Base-by-base conservation (phyloP, 1,140 invertebrate species). In the Venturia canescens region DNA sequence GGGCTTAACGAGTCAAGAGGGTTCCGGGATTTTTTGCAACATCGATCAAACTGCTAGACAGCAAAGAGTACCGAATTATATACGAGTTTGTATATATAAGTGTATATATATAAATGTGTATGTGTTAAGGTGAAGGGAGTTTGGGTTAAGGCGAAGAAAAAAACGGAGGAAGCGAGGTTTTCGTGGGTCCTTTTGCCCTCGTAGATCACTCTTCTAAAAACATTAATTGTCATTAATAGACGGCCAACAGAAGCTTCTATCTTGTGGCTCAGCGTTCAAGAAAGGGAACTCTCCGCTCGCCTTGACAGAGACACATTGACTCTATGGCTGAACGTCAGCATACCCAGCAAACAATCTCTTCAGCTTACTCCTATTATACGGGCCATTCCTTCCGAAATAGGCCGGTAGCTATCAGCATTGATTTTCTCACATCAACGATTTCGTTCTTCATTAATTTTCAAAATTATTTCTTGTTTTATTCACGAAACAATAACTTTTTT, bases 211-310 rank as follows among this genome's bases (percentile, higher is more conserved):
- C 50, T 15, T 70, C 75, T 60, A 77, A 76, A 83, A 83, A 79
- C 78, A 82, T 78, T 85, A 85, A 84, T 82, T 79, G 81, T 71
- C 83, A 74, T 83, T 82, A 84, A 83, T 70, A 79, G 74, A 83
- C 82, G 75, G 50, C 23, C 70, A 27, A 50, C 50, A 29, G 74
- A 63, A 57, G n/a, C 53, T 76, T 76, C 74, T 53, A 63, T 76
- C 74, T 76, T 63, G 29, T 63, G n/a, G 18, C 21, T 29, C 26
- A 34, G 74, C 34, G 27, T 76, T 29, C 57, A 26, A 57, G n/a
- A 23, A 23, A 15, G 44, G 50, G 26, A 5, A 16, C 27, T 48
- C 57, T 75, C 26, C 48, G 50, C 57, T 21, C 5, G 23, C 72
- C 69, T 29, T 23, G 77, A 79, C 66, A 71, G 38, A 79, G 63